Percentiles rank a stretch among this genome's conserved stretches.
phyloP scores from a whole-genome alignment of 2,113 vertebrate species.

The Prolemur simus region DNA sequence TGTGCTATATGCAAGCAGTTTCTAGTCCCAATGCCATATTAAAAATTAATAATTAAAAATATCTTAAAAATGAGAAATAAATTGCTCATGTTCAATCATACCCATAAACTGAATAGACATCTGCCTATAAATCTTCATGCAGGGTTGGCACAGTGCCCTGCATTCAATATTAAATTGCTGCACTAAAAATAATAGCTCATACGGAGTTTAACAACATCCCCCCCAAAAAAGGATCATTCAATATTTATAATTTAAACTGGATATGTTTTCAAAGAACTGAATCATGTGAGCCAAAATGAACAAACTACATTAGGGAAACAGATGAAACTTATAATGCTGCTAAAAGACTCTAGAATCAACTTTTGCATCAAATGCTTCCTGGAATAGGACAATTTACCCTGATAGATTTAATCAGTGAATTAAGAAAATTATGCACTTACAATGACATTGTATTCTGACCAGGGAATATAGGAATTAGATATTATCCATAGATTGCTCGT shows the following conservation, averaged over 20 bases:
- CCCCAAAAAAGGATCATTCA: constrained; percentile 22
- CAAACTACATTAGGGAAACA: background rate
- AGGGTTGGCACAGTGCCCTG: background rate
- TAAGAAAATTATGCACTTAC: constrained; percentile 1
- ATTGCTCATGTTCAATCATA: constrained; percentile 32
- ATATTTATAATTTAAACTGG: constrained; percentile 52
- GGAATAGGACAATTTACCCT: background rate
- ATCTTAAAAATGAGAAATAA: constrained; percentile 42
- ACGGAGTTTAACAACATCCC: constrained; percentile 47
- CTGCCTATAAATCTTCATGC: background rate
- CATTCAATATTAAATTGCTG: constrained; percentile 46
- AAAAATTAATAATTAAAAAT: constrained; percentile 42
- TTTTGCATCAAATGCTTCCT: constrained; percentile 3
- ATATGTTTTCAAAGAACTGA: constrained; percentile 47
- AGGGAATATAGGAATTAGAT: background rate
- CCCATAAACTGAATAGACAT: constrained; percentile 38
- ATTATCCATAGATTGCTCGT: constrained; percentile 22
- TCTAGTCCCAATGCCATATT: background rate
- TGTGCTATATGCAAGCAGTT: background rate
- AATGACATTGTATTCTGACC: constrained; percentile 24
- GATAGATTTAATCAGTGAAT: constrained; percentile 28
- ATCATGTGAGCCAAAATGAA: constrained; percentile 45
- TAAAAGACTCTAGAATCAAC: background rate
- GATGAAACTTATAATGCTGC: constrained; percentile 13
- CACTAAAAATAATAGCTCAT: constrained; percentile 62